Percentiles rank a stretch among this genome's conserved stretches.
Conservation (phyloP, 2,888 invertebrate species). For the Mactromeris polynyma region DNA sequence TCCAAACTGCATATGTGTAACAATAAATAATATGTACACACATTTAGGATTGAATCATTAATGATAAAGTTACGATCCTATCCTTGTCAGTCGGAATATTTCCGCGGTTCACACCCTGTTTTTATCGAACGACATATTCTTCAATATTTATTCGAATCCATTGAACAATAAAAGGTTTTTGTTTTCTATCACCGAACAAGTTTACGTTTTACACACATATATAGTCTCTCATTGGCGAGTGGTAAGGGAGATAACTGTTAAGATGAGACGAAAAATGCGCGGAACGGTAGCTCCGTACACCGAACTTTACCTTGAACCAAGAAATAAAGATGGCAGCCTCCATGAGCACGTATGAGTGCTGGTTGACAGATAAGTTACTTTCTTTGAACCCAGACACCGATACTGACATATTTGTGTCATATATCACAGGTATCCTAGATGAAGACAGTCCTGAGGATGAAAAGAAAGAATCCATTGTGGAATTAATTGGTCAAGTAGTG, state of each 20-base stretch:
- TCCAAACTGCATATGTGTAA: no score
- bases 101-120: no score
- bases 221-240: no score
- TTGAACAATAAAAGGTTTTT: no score
- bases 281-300: neutral
- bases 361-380: conserved; percentile 82
- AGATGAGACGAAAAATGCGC: neutral
- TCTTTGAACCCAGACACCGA: conserved; percentile 84
- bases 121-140: no score
- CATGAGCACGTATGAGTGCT: conserved; percentile 75
- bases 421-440: conserved; percentile 82
- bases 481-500: conserved; percentile 82
- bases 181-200: no score
- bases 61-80: no score
- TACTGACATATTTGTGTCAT: conserved; percentile 83
- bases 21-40: no score
- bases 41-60: no score
- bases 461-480: conserved; percentile 80
- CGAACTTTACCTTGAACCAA: neutral
- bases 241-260: neutral
- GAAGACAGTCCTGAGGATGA: conserved; percentile 80
- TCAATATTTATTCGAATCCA: no score
- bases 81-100: no score
- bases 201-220: no score
- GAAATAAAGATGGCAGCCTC: conserved; percentile 78